Conservation (phyloP, 2,113 vertebrate genomes). For the Microcebus jonahi region DNA sequence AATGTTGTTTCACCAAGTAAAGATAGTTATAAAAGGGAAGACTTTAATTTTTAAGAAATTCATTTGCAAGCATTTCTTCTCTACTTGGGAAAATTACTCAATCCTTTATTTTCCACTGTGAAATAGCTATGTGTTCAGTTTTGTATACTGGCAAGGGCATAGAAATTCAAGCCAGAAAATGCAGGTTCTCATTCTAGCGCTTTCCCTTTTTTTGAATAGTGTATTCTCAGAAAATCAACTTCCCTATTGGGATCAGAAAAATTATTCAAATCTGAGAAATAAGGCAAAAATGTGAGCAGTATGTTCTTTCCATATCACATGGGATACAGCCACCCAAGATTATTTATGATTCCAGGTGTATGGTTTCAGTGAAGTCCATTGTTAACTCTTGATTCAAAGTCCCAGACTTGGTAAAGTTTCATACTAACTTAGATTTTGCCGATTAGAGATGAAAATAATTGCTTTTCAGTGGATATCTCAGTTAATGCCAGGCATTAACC, state of each 20-base stretch:
- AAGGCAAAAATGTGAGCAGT: background rate
- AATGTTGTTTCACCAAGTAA: background rate
- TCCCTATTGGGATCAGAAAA: background rate
- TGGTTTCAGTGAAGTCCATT: background rate
- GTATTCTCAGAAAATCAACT: background rate
- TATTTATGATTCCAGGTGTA: background rate
- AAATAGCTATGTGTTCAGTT: background rate
- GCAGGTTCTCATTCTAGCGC: background rate
- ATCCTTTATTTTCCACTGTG: background rate
- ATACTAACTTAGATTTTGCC: background rate
- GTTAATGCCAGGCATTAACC: background rate
- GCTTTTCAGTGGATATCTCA: background rate
- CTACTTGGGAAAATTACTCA: background rate
- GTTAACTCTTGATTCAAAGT: background rate
- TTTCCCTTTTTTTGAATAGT: background rate
- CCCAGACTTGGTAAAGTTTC: background rate
- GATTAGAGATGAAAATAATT: background rate
- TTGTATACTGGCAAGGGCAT: background rate
- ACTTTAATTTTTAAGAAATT: background rate
- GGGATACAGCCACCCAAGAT: background rate
- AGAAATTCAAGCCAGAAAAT: constrained; percentile 1
- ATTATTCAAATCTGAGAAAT: background rate
- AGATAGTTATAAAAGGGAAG: background rate
- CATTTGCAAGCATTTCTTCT: background rate
- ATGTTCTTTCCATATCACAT: background rate